Percentiles rank a stretch among this genome's conserved stretches.
phyloP scores from a whole-genome alignment of 2,888 invertebrate genomes.

The Scelioninae gen. 2 region DNA sequence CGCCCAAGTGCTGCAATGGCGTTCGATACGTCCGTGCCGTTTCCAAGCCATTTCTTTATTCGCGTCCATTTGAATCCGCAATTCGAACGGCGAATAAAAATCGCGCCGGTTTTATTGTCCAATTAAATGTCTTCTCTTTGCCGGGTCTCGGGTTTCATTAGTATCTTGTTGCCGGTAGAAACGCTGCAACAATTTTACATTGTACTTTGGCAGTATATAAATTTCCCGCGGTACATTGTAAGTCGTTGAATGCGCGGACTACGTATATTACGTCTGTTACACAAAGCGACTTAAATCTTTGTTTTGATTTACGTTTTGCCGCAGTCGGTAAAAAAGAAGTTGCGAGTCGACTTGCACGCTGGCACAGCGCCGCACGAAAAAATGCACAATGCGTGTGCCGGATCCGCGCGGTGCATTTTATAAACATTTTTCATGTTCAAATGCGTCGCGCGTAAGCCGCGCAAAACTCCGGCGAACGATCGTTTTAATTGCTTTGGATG shows the following conservation, averaged over 20 bases:
- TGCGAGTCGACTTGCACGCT: conserved; percentile 9
- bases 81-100: conserved; percentile 17
- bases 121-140: conserved; percentile 13
- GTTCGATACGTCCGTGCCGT: no score
- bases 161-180: conserved; percentile 22
- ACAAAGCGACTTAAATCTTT: conserved; percentile 40
- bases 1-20: no score
- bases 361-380: conserved; percentile 18
- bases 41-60: no score
- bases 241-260: conserved; percentile 27
- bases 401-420: conserved; percentile 15
- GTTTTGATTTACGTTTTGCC: conserved; percentile 37
- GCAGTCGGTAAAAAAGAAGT: conserved; percentile 20
- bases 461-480: not conserved
- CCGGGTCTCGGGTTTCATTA: conserved; percentile 28
- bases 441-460: conserved; percentile 7
- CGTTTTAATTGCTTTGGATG: conserved; percentile 14
- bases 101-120: conserved; percentile 10
- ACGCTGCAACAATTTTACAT: conserved; percentile 30
- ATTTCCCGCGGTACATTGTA: conserved; percentile 35
- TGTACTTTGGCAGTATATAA: conserved; percentile 44
- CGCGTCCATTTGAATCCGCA: no score
- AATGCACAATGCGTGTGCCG: conserved; percentile 26
- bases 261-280: conserved; percentile 27
- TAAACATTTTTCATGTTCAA: conserved; percentile 30